A percentile compares a stretch with the other conserved stretches of the same genome.
Evolutionary conservation across 2,888 invertebrate genomes (phyloP).

Genomic region (Petrophora chlorosata): DNA sequence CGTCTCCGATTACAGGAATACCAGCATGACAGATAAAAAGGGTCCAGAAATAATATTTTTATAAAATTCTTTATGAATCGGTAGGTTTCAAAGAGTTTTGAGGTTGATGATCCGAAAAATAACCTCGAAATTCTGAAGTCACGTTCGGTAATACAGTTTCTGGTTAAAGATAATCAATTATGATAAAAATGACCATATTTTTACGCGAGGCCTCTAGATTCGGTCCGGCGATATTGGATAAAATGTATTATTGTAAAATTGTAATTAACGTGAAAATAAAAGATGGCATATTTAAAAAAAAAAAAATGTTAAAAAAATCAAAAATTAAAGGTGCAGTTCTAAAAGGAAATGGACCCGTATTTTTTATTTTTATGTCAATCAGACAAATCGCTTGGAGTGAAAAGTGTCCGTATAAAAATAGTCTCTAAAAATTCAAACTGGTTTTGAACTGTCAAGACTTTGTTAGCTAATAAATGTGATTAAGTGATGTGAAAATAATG

Average conservation of each 20-base stretch:
- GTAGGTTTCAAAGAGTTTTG: conserved; percentile 20
- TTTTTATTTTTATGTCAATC: too few species aligned
- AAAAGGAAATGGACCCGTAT: too few species aligned
- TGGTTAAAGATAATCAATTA: conserved; percentile 37
- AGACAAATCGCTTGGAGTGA: too few species aligned
- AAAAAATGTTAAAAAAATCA: too few species aligned
- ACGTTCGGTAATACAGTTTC: conserved; percentile 37
- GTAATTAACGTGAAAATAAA: not conserved
- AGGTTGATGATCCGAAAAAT: conserved; percentile 33
- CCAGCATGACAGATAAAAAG: conserved; percentile 40
- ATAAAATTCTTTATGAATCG: conserved; percentile 44
- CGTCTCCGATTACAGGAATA: conserved; percentile 38
- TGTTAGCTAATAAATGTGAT: too few species aligned
- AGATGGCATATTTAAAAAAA: too few species aligned
- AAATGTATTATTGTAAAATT: too few species aligned
- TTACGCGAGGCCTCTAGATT: conserved; percentile 23
- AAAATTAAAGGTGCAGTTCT: not conserved
- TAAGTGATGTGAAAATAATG: too few species aligned
- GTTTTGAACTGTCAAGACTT: too few species aligned
- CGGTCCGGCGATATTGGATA: conserved; percentile 7
- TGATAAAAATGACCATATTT: conserved; percentile 34
- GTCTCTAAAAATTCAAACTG: too few species aligned
- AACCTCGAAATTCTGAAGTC: conserved; percentile 23
- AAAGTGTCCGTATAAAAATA: too few species aligned
- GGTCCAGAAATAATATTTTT: conserved; percentile 42